Evolutionary conservation across 2,888 invertebrate species (phyloP), one percentile per base, ranked within the genome.

Genomic region (Oxystoma pomonae): DNA sequence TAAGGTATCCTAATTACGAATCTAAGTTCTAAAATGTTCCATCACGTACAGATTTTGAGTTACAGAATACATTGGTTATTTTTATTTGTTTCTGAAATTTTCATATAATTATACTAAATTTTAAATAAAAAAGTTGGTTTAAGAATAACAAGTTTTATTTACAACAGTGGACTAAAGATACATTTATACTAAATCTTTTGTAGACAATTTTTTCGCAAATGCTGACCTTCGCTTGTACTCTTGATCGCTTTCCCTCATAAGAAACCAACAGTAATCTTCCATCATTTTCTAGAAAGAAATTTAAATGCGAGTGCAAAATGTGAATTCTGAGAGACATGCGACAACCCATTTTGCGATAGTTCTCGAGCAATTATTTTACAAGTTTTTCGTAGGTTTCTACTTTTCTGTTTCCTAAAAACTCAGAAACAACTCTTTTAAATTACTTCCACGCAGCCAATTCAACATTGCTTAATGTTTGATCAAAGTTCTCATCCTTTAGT

Each of bases 181-280:
- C 35, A 35, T 35, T 35, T 35, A 35, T 35, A 35, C 35, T 35
- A 35, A 35, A 35, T 35, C 35, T 35, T 35, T 35, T 35, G 35
- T 35, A 12, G 35, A 35, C 35, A 35, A 35, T 35, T 35, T 35
- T n/a, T 35, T 35, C 5, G 35, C 35, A 35, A 35, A 35, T 35
- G 5, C 35, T 35, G 35, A 35, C 35, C 12, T n/a, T n/a, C n/a
- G n/a, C n/a, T n/a, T n/a, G n/a, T n/a, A n/a, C n/a, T n/a, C n/a
- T n/a, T n/a, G n/a, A 58, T 3, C 55, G 20, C 20, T 20, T 60
- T 60, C 22, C 49, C 49, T 58, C 35, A 49, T 57, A 16, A 57
- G 56, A 20, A 59, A 57, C 50, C 61, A 61, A 35, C 56, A 61
- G 50, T 61, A 61, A 50, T 61, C 57, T 18, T 57, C 57, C 50